Base-by-base conservation (phyloP, 2,797 vertebrate genomes). In the Typhlichthys subterraneus region DNA sequence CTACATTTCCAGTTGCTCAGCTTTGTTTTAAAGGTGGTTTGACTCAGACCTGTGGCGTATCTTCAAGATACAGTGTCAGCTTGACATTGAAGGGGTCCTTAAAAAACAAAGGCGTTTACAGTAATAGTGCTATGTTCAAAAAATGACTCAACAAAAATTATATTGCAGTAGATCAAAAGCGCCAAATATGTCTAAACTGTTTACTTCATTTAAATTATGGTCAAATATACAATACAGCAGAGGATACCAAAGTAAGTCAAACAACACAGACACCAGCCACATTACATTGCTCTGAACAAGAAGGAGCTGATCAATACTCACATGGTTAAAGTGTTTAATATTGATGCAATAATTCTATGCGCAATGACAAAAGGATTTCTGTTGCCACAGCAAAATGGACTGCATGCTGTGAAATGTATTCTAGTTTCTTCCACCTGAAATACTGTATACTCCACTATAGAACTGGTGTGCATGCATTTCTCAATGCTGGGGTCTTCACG, bases 321-420 rank as follows among this genome's bases (percentile, higher is more conserved):
- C 52, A 49, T 63, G 46, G 55, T 63, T 63, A 29, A 62, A 53
- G 47, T 45, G 49, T 47, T 58, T 53, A 63, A 58, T 54, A 69
- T 63, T 48, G 60, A 69, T 69, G 55, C 23, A 45, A 42, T 33
- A 14, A 46, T 58, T 14, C 33, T 23, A 53, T 54, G 29, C 49
- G 45, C 38, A 52, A 52, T 23, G 54, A 49, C 53, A 63, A 52
- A 52, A 62, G 47, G 42, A 46, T 57, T 57, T 33, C 19, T 62
- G 57, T 63, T 45, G 54, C 66, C 29, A 9, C 54, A 58, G 59
- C 55, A 53, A 61, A 47, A 63, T 15, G 11, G 23, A 61, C 33
- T 46, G 13, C 17, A 38, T 42, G 55, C 29, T 33, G 53, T 31
- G 46, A 38, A 13, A 48, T 29, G 6, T 31, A 33, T 33, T 50